Evolutionary conservation across 2,888 invertebrate genomes (phyloP), one percentile per base, ranked within the genome.

Genomic region (Oscheius onirici): DNA sequence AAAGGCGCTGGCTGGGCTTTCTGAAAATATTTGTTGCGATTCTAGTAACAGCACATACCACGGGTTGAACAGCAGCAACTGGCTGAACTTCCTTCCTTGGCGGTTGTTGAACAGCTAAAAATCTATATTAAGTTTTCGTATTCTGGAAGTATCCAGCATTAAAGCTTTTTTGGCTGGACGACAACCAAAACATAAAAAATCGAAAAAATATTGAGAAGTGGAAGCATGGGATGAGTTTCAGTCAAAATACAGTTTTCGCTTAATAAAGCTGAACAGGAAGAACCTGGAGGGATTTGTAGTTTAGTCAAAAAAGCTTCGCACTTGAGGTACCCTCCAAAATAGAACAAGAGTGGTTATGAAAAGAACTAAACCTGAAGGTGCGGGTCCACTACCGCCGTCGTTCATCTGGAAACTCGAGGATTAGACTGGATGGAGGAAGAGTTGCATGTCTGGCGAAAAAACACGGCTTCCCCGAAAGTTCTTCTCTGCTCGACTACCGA

Each of bases 361-460:
- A 70, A 52, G 34, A 76, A 76, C 76, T 79, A 75, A 75, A 79
- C 79, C 79, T 79, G 76, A 60, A 58, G 63, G 74, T 66, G 60
- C 74, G 22, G 67, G 58, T 68, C 75, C 76, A 54, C 72, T 79
- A 71, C 79, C 76, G 74, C 74, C 73, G 75, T 73, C 76, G 73
- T 72, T 72, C 73, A 69, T 78, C 78, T 78, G 78, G 74, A 78
- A 75, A 49, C 63, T 44, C 63, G 34, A 20, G 63, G 13, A 63
- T 63, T 69, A 69, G 26, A 20, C 5, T 58, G 49, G 34, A 44
- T 22, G 66, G 15, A 22, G 52, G 49, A 34, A 34, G 60, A 63
- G 22, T 34, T 34, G 34, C 5, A 34, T 34, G 34, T 3, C 34
- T 34, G 34, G 8, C 34, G 34, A 34, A 34, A n/a, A 34, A 34